phyloP scores from a whole-genome alignment of 1,140 invertebrate species.

The Trachymyrmex septentrionalis region DNA sequence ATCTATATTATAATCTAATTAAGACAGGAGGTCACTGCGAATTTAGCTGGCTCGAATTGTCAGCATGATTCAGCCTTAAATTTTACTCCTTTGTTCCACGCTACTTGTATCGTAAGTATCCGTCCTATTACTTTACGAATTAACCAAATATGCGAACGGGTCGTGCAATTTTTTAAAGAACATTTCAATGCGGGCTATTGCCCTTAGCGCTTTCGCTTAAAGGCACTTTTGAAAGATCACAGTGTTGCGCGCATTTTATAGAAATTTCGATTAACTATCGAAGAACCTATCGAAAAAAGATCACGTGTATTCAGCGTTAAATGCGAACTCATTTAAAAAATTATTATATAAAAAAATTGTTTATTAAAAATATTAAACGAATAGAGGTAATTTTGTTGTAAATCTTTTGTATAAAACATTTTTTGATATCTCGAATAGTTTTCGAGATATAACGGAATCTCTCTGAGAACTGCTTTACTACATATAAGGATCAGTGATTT shows the following conservation, averaged over 20 bases:
- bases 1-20: conserved; percentile 39
- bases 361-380: too few relatives aligned
- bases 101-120: conserved; percentile 69
- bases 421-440: too few relatives aligned
- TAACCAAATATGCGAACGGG: conserved; percentile 32
- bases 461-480: too few relatives aligned
- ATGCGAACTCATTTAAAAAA: not conserved
- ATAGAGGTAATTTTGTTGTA: too few relatives aligned
- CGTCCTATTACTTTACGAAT: conserved; percentile 64
- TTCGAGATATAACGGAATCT: too few relatives aligned
- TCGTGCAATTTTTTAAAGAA: conserved; percentile 6
- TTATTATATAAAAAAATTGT: too few relatives aligned
- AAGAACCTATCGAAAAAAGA: not conserved
- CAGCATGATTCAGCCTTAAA: conserved; percentile 47
- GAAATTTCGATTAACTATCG: not conserved
- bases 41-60: not conserved
- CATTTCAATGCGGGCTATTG: conserved; percentile 31
- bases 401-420: too few relatives aligned
- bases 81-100: conserved; percentile 39
- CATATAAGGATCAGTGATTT: too few relatives aligned
- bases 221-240: conserved; percentile 22
- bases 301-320: conserved; percentile 6
- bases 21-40: not conserved
- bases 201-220: conserved; percentile 41
- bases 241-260: not conserved